Evolutionary conservation across 2,888 invertebrate species (phyloP).

Genomic region (Troides helena): DNA sequence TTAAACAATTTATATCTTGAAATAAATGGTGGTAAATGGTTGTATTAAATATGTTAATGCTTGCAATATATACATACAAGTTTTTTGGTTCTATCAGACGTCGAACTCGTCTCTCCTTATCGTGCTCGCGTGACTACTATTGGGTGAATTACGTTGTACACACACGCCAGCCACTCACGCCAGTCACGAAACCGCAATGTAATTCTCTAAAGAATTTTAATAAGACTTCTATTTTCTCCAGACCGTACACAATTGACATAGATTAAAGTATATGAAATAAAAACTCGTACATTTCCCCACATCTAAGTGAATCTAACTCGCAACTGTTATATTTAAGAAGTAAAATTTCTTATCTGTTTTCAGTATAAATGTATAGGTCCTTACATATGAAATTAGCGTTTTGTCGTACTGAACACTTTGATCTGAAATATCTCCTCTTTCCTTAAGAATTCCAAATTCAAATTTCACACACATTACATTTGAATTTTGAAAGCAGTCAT

Average conservation of each 20-base stretch:
- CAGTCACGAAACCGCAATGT: constrained; percentile 15
- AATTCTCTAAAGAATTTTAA: constrained; percentile 4
- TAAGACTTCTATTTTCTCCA: not conserved
- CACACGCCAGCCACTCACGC: constrained; percentile 21
- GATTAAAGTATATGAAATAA: not conserved
- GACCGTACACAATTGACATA: constrained; percentile 1
- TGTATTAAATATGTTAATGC: not conserved
- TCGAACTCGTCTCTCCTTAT: constrained; percentile 23
- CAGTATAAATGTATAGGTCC: too few relatives aligned
- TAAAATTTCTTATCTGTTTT: too few relatives aligned
- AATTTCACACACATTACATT: too few relatives aligned
- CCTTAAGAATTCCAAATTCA: too few relatives aligned
- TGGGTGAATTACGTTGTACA: constrained; percentile 18
- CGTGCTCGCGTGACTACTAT: constrained; percentile 24
- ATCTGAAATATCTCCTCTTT: too few relatives aligned
- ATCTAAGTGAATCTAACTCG: too few relatives aligned
- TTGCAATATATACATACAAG: not conserved
- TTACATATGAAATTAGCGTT: too few relatives aligned
- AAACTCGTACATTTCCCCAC: too few relatives aligned
- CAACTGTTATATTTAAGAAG: too few relatives aligned
- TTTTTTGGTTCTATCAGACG: constrained; percentile 27
- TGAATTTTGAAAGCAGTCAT: too few relatives aligned
- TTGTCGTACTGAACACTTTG: too few relatives aligned
- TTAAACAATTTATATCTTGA: not conserved
- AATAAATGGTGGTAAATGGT: not conserved